Evolutionary conservation across 1,140 invertebrate species (phyloP).

Genomic region (Sarcophaga peregrina): DNA sequence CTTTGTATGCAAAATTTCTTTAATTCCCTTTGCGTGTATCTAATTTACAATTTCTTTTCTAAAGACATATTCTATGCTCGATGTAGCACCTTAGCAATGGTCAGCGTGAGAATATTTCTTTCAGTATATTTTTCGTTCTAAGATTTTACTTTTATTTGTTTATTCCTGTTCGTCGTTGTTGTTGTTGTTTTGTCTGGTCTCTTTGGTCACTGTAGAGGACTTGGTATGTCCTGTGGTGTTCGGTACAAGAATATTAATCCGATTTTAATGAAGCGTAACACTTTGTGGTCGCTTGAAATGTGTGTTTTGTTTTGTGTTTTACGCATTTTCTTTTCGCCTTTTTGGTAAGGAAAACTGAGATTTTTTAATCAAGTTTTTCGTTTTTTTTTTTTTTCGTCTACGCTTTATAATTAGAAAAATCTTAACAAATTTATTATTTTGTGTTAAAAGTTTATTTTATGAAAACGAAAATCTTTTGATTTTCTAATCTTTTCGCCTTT

Average conservation of each 20-base stretch:
- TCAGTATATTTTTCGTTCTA: neutral
- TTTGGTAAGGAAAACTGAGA: neutral
- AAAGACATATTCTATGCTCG: too few species aligned
- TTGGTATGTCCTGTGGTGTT: conserved; percentile 31
- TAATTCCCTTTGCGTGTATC: neutral
- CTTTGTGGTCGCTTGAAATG: conserved; percentile 38
- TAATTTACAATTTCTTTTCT: neutral
- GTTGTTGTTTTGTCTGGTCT: neutral
- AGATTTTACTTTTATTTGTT: conserved; percentile 11
- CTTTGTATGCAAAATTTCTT: conserved; percentile 13
- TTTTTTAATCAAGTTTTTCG: neutral
- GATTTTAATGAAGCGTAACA: conserved; percentile 44
- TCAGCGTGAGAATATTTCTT: conserved; percentile 46
- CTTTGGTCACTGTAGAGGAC: neutral
- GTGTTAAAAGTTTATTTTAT: conserved; percentile 9
- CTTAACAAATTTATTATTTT: neutral
- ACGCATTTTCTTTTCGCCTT: neutral
- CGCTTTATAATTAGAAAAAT: neutral
- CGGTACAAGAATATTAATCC: conserved; percentile 43
- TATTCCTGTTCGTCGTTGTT: neutral
- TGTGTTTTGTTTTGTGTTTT: conserved; percentile 7
- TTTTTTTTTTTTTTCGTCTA: too few species aligned
- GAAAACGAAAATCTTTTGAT: neutral
- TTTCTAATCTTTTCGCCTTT: neutral
- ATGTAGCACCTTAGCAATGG: conserved; percentile 4